These are phyloP conservation scores for Tineola bisselliella DNA, from an alignment of 2,888 invertebrate genomes.

Conservation along the genomic window DNA sequence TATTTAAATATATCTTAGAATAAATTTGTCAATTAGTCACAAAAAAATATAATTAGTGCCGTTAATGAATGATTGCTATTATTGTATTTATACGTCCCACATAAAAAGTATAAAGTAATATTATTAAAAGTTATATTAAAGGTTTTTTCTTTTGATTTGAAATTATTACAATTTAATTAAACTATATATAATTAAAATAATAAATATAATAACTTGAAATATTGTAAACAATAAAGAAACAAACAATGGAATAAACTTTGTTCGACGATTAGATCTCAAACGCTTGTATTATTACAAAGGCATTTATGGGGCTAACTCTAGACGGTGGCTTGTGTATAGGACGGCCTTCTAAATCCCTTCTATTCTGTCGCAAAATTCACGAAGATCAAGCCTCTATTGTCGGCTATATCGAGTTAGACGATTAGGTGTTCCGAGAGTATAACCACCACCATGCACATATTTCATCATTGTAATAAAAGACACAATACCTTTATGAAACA, in stretches of 20 bases:
- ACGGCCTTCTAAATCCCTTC: constrained; percentile 47
- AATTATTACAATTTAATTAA: too few species aligned
- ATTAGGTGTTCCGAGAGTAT: constrained; percentile 49
- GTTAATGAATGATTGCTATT: too few species aligned
- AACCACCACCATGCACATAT: constrained; percentile 26
- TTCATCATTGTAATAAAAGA: constrained; percentile 30
- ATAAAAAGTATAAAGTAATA: too few species aligned
- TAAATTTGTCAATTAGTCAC: too few species aligned
- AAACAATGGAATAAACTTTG: constrained; percentile 5
- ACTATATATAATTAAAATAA: too few species aligned
- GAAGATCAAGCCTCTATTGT: constrained; percentile 12
- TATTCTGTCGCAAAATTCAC: constrained; percentile 12
- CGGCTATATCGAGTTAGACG: constrained; percentile 34
- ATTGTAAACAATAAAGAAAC: neutral
- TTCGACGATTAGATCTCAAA: constrained; percentile 19
- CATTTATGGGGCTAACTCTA: constrained; percentile 40
- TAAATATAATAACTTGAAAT: neutral
- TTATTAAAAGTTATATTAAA: too few species aligned
- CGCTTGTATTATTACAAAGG: constrained; percentile 43
- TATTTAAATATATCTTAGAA: too few species aligned
- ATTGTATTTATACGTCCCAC: too few species aligned
- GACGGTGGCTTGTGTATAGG: constrained; percentile 50
- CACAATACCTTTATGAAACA: constrained; percentile 8
- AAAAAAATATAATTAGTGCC: too few species aligned
- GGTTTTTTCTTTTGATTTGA: too few species aligned